Evolutionary conservation across 1,140 invertebrate species (phyloP), one percentile per base, ranked within the genome.

Genomic region (Chlorops oryzae): DNA sequence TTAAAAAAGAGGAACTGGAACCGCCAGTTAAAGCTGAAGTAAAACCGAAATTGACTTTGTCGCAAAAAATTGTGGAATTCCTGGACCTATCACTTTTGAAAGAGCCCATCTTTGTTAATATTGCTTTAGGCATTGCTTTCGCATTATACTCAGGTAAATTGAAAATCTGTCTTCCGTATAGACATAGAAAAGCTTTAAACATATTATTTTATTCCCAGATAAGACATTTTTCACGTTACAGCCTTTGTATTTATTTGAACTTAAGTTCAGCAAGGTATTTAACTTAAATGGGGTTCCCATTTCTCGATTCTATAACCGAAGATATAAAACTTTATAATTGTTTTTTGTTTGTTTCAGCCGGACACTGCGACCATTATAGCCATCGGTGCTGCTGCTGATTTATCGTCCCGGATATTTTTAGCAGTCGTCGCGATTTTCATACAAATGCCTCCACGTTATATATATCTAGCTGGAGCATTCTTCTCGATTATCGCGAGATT

Each of bases 171-270:
- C n/a, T n/a, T n/a, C n/a, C n/a, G n/a, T n/a, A n/a, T n/a, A n/a
- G n/a, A n/a, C n/a, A n/a, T n/a, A n/a, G n/a, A n/a, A n/a, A n/a
- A n/a, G n/a, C n/a, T n/a, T n/a, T n/a, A n/a, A n/a, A n/a, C n/a
- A n/a, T n/a, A n/a, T n/a, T n/a, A n/a, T n/a, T n/a, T n/a, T n/a
- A n/a, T n/a, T n/a, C n/a, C n/a, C 73, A 6, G 83, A 78, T 47
- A 79, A 77, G 3, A 81, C 81, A 9, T 84, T 81, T 72, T 85
- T 82, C 53, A 78, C 77, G 12, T 46, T 80, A 42, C 76, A 78
- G 42, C 78, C 78, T 0, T 52, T 78, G 9, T 78, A 78, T 51
- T 59, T 80, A 6, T 75, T 74, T 24, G 77, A 77, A 50, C 63
- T 75, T 50, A 65, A 74, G 22, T 73, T 77, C 24, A 73, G 51